Evolutionary conservation across 2,797 vertebrate species (phyloP).

Genomic region (Nannoperca australis): DNA sequence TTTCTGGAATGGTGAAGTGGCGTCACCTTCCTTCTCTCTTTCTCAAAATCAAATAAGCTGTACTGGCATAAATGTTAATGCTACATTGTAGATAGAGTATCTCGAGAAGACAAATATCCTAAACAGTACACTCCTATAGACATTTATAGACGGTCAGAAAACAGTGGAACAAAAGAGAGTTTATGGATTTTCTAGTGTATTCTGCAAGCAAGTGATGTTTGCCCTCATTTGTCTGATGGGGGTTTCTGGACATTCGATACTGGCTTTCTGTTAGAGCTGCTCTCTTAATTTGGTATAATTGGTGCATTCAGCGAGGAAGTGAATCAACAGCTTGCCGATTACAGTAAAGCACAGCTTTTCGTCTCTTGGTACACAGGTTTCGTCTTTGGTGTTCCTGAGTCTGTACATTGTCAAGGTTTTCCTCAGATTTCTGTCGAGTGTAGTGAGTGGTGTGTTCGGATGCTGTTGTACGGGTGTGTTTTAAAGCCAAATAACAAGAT

Average conservation of each 20-base stretch:
- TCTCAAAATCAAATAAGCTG: conserved; percentile 18
- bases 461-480: not conserved
- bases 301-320: conserved; percentile 39
- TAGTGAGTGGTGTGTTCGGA: not conserved
- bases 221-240: conserved; percentile 25
- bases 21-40: conserved; percentile 24
- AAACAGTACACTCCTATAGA: not conserved
- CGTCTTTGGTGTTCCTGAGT: not conserved
- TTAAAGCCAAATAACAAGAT: not conserved
- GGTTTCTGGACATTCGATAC: conserved; percentile 28
- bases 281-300: conserved; percentile 36
- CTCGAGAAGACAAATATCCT: not conserved
- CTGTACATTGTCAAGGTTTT: conserved; percentile 15
- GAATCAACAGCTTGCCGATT: conserved; percentile 6
- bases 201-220: conserved; percentile 6
- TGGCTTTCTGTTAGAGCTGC: conserved; percentile 16
- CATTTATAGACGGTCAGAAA: not conserved
- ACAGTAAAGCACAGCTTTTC: conserved; percentile 8
- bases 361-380: conserved; percentile 16
- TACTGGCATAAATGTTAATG: not conserved
- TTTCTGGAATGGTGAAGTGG: conserved; percentile 20
- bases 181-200: not conserved
- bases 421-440: not conserved
- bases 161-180: not conserved
- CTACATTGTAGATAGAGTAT: not conserved